Evolutionary conservation across 2,797 vertebrate species (phyloP).

Genomic region (Cephalopachus bancanus): DNA sequence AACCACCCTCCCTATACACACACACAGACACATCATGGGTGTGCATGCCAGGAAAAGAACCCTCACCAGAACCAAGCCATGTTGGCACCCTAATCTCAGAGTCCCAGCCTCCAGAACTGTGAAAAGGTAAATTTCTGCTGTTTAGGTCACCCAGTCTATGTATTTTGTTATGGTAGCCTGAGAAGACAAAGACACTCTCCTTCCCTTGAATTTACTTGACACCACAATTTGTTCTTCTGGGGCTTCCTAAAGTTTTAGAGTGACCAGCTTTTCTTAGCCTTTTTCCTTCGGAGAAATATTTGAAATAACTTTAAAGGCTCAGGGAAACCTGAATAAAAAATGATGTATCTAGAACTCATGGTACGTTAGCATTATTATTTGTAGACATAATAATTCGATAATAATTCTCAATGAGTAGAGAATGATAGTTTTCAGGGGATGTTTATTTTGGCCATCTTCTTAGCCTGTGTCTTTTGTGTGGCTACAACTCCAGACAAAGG

Average conservation of each 20-base stretch:
- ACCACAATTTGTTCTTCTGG: neutral
- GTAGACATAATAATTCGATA: neutral
- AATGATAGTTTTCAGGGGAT: neutral
- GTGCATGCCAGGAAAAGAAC: neutral
- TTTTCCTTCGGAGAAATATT: neutral
- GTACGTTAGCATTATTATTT: neutral
- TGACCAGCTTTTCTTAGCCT: neutral
- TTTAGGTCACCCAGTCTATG: neutral
- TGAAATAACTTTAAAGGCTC: neutral
- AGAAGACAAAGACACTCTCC: neutral
- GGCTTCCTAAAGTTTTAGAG: accelerated
- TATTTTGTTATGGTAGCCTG: neutral
- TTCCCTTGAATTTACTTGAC: neutral
- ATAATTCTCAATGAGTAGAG: neutral
- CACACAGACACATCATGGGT: no score
- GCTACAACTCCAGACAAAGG: no score
- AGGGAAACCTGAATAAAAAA: neutral
- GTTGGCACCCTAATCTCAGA: neutral
- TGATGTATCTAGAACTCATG: neutral
- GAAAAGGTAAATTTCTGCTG: neutral
- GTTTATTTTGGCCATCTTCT: neutral
- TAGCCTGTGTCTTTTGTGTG: neutral
- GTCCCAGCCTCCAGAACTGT: neutral
- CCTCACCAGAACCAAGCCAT: neutral
- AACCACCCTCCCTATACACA: neutral